phyloP scores from a whole-genome alignment of 2,888 invertebrate species.

The Patella depressa region DNA sequence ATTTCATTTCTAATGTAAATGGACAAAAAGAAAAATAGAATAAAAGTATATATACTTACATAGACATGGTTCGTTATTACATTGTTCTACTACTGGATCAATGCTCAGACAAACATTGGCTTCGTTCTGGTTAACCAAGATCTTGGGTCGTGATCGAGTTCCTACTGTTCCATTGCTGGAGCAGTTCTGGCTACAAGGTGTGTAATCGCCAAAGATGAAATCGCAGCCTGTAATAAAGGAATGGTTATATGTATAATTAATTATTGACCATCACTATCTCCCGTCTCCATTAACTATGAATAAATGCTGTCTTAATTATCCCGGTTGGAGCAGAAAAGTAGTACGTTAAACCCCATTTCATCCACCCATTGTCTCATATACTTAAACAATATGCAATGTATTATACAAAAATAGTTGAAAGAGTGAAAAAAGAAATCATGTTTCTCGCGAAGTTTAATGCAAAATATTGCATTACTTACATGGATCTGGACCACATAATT shows the following conservation, averaged over 20 bases:
- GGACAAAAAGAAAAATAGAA: too few relatives aligned
- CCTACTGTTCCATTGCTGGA: neutral
- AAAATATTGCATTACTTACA: conserved; percentile 1
- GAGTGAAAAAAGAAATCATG: too few relatives aligned
- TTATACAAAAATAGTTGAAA: too few relatives aligned
- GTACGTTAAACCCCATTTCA: too few relatives aligned
- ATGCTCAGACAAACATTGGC: neutral
- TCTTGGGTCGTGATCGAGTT: neutral
- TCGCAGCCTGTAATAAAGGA: neutral
- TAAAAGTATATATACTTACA: neutral
- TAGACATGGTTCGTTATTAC: neutral
- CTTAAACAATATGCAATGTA: too few relatives aligned
- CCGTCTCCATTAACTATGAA: too few relatives aligned
- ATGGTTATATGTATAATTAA: too few relatives aligned
- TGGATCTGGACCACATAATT: neutral
- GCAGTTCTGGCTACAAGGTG: conserved; percentile 4
- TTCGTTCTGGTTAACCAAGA: neutral
- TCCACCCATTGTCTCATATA: too few relatives aligned
- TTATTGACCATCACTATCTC: too few relatives aligned
- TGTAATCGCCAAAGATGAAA: neutral
- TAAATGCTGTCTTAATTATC: too few relatives aligned
- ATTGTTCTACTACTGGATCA: neutral
- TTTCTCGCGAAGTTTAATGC: neutral
- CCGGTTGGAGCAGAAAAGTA: too few relatives aligned
- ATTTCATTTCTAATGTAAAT: too few relatives aligned